A percentile compares a stretch with the other conserved stretches of the same genome.
Evolutionary conservation across 37 sponge, comb jelly and placozoan species (phyloP).

Genomic region (Hexactinellida sp.): DNA sequence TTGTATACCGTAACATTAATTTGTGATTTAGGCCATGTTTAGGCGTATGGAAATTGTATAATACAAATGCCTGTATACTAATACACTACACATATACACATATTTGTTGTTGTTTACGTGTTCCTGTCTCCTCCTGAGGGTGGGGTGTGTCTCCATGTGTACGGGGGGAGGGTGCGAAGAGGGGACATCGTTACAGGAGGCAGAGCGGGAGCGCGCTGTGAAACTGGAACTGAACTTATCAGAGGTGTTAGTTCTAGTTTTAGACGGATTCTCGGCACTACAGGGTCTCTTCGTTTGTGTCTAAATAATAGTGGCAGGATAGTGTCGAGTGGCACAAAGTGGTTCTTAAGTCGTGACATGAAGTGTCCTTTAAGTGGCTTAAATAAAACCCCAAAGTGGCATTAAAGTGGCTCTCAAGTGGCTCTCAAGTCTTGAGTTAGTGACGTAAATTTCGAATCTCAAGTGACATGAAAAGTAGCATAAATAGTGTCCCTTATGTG

Average conservation of each 20-base stretch:
- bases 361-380: background rate
- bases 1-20: no score
- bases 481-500: no score
- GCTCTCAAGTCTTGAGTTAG: no score
- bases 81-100: background rate
- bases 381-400: no score
- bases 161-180: background rate
- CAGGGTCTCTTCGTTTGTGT: background rate
- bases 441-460: no score
- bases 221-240: background rate
- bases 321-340: background rate
- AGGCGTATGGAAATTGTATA: no score
- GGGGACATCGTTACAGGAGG: background rate
- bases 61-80: background rate
- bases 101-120: background rate
- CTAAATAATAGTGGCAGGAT: background rate
- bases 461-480: no score
- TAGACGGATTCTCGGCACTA: background rate
- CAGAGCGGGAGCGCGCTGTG: background rate
- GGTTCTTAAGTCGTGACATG: background rate
- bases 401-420: no score
- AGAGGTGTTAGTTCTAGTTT: background rate
- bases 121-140: background rate
- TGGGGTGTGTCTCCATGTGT: background rate
- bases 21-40: no score